Evolutionary conservation across 2,888 invertebrate genomes (phyloP).

Genomic region (Liodrosophila aerea): DNA sequence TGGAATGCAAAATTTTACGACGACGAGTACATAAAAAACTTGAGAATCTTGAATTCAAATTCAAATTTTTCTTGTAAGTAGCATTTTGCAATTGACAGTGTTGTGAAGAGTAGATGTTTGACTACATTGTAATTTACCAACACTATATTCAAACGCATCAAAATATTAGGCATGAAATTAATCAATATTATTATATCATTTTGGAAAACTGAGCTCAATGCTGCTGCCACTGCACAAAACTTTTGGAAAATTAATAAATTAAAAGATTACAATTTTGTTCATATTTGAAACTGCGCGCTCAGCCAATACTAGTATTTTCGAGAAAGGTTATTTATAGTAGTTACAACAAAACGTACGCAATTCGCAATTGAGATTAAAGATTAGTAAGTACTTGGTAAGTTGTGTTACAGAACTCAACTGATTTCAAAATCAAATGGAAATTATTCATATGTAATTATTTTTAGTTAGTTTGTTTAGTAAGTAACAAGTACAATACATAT

Average conservation of each 20-base stretch:
- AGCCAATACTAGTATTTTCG: slow-evolving; percentile 42
- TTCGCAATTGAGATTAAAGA: slow-evolving; percentile 10
- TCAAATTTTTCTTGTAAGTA: slow-evolving; percentile 13
- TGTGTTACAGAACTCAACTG: slow-evolving; percentile 34
- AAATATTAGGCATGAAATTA: slow-evolving; percentile 45
- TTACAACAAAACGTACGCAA: slow-evolving; percentile 37
- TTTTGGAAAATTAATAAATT: slow-evolving; percentile 53
- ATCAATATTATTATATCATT: slow-evolving; percentile 24
- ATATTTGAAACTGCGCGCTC: slow-evolving; percentile 44
- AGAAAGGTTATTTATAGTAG: slow-evolving; percentile 49
- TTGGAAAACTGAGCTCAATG: slow-evolving; percentile 50
- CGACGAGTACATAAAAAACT: slow-evolving; percentile 81
- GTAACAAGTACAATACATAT: slow-evolving; percentile 54
- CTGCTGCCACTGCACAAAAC: slow-evolving; percentile 59
- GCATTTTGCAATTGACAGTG: slow-evolving; percentile 33
- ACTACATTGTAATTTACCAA: slow-evolving; percentile 61
- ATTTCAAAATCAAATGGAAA: slow-evolving; percentile 54
- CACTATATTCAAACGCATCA: slow-evolving; percentile 66
- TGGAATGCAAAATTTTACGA: slow-evolving; percentile 67
- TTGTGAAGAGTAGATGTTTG: slow-evolving; percentile 26
- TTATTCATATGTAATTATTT: slow-evolving; percentile 24
- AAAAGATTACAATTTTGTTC: slow-evolving; percentile 30
- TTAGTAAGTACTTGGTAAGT: slow-evolving; percentile 25
- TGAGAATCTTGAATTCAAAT: slow-evolving; percentile 27
- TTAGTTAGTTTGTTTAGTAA: slow-evolving; percentile 31